Base-by-base conservation (phyloP, 1,140 invertebrate genomes). In the Wasmannia auropunctata region DNA sequence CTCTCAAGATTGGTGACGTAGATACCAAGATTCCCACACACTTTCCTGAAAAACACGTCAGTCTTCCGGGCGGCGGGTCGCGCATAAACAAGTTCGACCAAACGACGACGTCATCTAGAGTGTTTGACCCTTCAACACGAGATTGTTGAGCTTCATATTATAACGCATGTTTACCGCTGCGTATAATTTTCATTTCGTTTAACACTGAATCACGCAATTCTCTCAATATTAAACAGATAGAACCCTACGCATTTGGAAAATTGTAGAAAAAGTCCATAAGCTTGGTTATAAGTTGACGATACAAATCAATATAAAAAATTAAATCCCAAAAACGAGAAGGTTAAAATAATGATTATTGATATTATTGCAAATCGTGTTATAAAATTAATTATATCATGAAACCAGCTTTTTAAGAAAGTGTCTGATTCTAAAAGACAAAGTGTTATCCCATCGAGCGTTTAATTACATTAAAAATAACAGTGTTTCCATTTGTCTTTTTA, bases 41-140 rank as follows among this genome's bases (percentile, higher is more conserved):
- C 0, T 14, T 31, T 22, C 22, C 16, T 58, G 51, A 43, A 72
- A 83, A 83, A 74, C 51, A 72, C 19, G 25, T 83, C 51, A 72
- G 3, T 22, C 37, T 60, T 46, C 14, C 37, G 51, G n/a, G 3
- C 8, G n/a, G 11, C 31, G 16, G n/a, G 22, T 31, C 60, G 31
- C n/a, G 60, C 65, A 46, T 72, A 72, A 72, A 81, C 34, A 72
- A 81, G 34, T 22, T 69, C 46, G 31, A 40, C 19, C 19, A 31
- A 37, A 79, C 11, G 37, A 58, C 7, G 34, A 31, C 37, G 49
- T 72, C 22, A 43, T 10, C 19, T 11, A 11, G 22, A 0, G 11
- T 49, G 65, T 72, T 69, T 69, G 51, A 69, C 6, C 8, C 16
- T 22, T 25, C 46, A 16, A 5, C 31, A 25, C 7, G 19, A 63